phyloP scores from a whole-genome alignment of 2,888 invertebrate species.

The Matsumyia berberina region DNA sequence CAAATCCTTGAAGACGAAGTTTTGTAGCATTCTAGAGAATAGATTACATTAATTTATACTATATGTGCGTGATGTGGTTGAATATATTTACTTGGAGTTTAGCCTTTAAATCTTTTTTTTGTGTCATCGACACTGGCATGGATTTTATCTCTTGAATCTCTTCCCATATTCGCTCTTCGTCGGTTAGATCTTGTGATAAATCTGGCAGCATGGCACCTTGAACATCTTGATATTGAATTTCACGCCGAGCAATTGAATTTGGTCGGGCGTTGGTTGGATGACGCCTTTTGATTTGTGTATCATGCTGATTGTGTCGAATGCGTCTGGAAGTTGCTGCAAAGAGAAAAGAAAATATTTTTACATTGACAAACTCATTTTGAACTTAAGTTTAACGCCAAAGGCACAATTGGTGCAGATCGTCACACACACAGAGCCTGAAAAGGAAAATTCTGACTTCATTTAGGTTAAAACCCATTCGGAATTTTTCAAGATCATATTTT shows the following conservation, averaged over 20 bases:
- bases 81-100: slow-evolving; percentile 91
- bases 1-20: slow-evolving; percentile 91
- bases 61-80: slow-evolving; percentile 22
- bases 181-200: slow-evolving; percentile 88
- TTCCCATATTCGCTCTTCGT: slow-evolving; percentile 93
- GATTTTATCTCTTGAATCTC: slow-evolving; percentile 94
- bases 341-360: neutral
- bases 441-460: too few species aligned
- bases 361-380: too few species aligned
- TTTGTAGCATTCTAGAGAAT: slow-evolving; percentile 90
- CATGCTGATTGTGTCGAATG: slow-evolving; percentile 87
- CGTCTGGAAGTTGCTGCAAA: slow-evolving; percentile 87
- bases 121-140: slow-evolving; percentile 92
- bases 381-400: too few species aligned
- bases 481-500: too few species aligned
- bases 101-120: slow-evolving; percentile 91
- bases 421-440: too few species aligned
- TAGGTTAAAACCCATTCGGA: too few species aligned
- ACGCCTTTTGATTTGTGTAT: slow-evolving; percentile 87
- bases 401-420: too few species aligned
- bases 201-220: slow-evolving; percentile 93
- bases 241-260: slow-evolving; percentile 85
- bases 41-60: neutral
- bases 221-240: slow-evolving; percentile 86
- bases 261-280: slow-evolving; percentile 86